Evolutionary conservation across 2,113 vertebrate species (phyloP).

Genomic region (Lota lota): DNA sequence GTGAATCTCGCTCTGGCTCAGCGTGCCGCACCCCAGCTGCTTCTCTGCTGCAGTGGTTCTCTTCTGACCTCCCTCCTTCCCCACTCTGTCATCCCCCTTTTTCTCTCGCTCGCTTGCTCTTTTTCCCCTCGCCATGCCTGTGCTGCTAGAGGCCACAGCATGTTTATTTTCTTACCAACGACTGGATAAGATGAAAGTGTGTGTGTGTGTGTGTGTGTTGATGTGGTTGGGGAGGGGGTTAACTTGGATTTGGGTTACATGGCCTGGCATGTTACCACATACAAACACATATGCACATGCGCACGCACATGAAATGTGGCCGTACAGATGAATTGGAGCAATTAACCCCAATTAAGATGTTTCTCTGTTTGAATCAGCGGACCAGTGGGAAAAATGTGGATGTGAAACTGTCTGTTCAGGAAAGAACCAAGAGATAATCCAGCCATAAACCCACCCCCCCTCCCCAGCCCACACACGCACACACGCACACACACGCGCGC

Average conservation of each 20-base stretch:
- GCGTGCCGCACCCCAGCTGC: constrained; percentile 20
- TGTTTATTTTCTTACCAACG: constrained; percentile 69
- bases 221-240: neutral
- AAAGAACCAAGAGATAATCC: constrained; percentile 31
- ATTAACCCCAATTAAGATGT: constrained; percentile 70
- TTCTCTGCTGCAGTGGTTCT: neutral
- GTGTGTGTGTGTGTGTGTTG: constrained; percentile 11
- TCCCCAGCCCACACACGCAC: neutral
- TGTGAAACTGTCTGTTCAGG: constrained; percentile 53
- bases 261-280: constrained; percentile 2
- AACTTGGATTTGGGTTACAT: constrained; percentile 12
- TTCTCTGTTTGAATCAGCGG: constrained; percentile 61
- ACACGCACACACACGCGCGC: constrained; percentile 5
- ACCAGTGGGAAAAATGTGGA: constrained; percentile 58
- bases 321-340: constrained; percentile 69
- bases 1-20: constrained; percentile 14
- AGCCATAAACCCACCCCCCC: constrained; percentile 3
- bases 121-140: constrained; percentile 23
- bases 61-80: constrained; percentile 1
- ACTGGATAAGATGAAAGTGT: constrained; percentile 66
- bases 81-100: constrained; percentile 21
- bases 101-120: neutral
- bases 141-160: constrained; percentile 22
- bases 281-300: constrained; percentile 23
- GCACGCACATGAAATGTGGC: neutral